phyloP scores from a whole-genome alignment of 2,888 invertebrate species.

The Bembecia ichneumoniformis region DNA sequence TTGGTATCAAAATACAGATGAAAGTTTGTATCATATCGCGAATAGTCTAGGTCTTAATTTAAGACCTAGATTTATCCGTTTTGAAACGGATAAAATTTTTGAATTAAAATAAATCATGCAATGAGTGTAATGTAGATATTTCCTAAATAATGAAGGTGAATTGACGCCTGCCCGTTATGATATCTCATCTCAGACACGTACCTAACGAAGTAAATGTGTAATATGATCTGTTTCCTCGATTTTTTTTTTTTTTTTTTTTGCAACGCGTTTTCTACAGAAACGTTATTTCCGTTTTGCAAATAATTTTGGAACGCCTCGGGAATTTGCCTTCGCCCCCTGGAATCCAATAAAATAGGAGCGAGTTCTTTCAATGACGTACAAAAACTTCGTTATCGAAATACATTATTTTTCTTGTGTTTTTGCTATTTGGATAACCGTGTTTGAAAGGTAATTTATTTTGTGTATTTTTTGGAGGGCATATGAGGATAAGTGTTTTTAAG shows the following conservation, averaged over 20 bases:
- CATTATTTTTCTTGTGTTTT: not conserved
- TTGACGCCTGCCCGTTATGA: not conserved
- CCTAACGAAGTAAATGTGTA: not conserved
- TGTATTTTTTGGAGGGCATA: too few species aligned
- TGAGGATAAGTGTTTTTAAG: too few species aligned
- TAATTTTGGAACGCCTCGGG: slow-evolving; percentile 25
- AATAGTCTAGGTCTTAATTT: too few species aligned
- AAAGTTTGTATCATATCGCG: too few species aligned
- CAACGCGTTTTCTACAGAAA: not conserved
- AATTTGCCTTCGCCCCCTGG: slow-evolving; percentile 12
- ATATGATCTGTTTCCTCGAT: not conserved
- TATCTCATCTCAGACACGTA: not conserved
- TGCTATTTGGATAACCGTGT: not conserved
- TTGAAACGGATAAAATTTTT: too few species aligned
- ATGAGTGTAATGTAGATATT: too few species aligned
- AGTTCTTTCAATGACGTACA: not conserved
- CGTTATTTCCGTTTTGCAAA: slow-evolving; percentile 18
- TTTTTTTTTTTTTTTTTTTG: not conserved
- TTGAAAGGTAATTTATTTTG: too few species aligned
- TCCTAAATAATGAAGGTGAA: too few species aligned
- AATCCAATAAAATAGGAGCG: not conserved
- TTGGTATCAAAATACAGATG: too few species aligned
- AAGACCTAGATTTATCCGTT: too few species aligned
- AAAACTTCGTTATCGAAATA: not conserved
- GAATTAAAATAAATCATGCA: too few species aligned